Base-by-base conservation (phyloP, 2,113 vertebrate genomes). In the Stigmatopora nigra region DNA sequence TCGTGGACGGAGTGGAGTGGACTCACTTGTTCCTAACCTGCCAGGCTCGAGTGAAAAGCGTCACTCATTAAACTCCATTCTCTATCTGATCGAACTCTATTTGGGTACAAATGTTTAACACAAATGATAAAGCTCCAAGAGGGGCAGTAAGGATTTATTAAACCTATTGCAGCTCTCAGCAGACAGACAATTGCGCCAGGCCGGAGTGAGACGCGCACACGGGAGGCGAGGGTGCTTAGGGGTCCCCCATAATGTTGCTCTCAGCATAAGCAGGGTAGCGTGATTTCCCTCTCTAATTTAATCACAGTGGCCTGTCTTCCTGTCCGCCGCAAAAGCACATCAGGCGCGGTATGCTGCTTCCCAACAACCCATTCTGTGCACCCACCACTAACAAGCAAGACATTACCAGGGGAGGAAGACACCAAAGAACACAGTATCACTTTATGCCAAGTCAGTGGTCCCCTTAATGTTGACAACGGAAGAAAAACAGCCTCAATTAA, bases 231-330 rank as follows among this genome's bases (percentile, higher is more conserved):
- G 63, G n/a, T n/a, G 38, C n/a, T 64, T 71, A 79, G 79, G 74
- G 82, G 85, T 81, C 84, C 85, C 38, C 38, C 38, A 61, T 69
- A 69, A 77, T 20, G 72, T 75, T 77, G 80, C 84, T 87, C 86
- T 76, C 83, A 67, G 78, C 78, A 61, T 81, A 80, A 82, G 76
- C 74, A 66, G 76, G 78, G 76, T 84, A 78, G 83, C 73, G 84
- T 84, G 85, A 81, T 82, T 86, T 84, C 87, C 87, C 84, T 84
- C 85, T 79, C 85, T 90, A 90, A 91, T 91, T 86, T 83, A 90
- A 91, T 90, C 87, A 86, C 86, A 86, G 87, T 86, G 79, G 78
- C 80, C 75, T 75, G 84, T 83, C 85, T 86, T 79, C 75, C 80
- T 81, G 78, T 82, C 81, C 80, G 77, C 73, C 52, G 70, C 79